These are phyloP conservation scores for Drosophila kurseongensis DNA, from an alignment of 1,140 invertebrate genomes.

Conservation along the genomic window DNA sequence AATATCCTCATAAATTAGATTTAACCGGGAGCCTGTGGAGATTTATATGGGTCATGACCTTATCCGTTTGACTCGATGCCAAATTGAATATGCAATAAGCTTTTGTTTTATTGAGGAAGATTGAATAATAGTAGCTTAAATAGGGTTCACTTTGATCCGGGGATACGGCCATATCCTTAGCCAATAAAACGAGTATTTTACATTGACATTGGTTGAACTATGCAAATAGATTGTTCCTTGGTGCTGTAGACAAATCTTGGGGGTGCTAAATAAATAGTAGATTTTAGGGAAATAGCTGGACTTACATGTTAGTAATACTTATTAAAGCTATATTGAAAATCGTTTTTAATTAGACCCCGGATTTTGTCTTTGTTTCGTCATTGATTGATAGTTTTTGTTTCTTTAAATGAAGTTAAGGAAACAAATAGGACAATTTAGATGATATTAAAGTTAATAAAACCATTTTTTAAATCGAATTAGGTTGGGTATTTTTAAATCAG, in stretches of 20 bases:
- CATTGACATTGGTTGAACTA: constrained; percentile 4
- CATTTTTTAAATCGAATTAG: too few species aligned
- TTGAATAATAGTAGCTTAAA: constrained; percentile 48
- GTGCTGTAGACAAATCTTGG: constrained; percentile 10
- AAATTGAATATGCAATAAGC: constrained; percentile 56
- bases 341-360: not conserved
- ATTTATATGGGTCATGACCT: constrained; percentile 49
- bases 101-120: constrained; percentile 54
- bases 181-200: constrained; percentile 13
- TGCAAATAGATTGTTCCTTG: constrained; percentile 11
- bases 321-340: constrained; percentile 6
- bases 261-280: constrained; percentile 13
- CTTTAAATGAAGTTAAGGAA: too few species aligned
- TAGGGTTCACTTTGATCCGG: constrained; percentile 30
- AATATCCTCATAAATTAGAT: constrained; percentile 80
- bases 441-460: too few species aligned
- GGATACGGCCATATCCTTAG: constrained; percentile 4
- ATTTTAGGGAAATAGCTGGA: constrained; percentile 3
- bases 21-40: constrained; percentile 47
- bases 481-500: too few species aligned
- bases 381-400: not conserved
- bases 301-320: constrained; percentile 46
- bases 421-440: too few species aligned
- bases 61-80: constrained; percentile 31
- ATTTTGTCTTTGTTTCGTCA: not conserved